Evolutionary conservation across 2,888 invertebrate genomes (phyloP).

Genomic region (Cerceris rybyensis): DNA sequence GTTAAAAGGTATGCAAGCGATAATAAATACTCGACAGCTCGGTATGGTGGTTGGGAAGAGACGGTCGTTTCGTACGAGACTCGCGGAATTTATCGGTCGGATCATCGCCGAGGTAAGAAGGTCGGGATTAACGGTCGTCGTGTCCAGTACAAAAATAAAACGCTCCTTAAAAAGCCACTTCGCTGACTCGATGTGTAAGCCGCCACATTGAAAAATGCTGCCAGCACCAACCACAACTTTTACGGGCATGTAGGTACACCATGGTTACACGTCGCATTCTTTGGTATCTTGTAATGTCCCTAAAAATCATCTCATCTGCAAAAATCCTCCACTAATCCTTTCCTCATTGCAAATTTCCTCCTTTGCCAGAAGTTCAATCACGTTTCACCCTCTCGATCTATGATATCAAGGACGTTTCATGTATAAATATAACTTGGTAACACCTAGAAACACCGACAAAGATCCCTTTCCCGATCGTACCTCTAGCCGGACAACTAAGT

Average conservation of each 20-base stretch:
- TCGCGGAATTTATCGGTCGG: conserved; percentile 66
- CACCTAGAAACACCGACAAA: neutral
- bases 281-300: conserved; percentile 21
- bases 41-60: conserved; percentile 43
- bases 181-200: conserved; percentile 48
- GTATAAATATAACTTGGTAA: conserved; percentile 15
- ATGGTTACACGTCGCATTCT: conserved; percentile 2
- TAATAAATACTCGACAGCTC: conserved; percentile 63
- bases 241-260: conserved; percentile 40
- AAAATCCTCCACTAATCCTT: neutral
- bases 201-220: conserved; percentile 57
- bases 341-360: neutral
- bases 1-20: conserved; percentile 51
- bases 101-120: conserved; percentile 67
- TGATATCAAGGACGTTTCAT: conserved; percentile 5
- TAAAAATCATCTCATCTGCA: conserved; percentile 27
- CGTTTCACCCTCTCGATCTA: neutral
- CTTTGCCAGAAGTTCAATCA: neutral
- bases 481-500: conserved; percentile 18
- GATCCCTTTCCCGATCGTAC: conserved; percentile 26
- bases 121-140: conserved; percentile 70
- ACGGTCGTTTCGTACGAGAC: conserved; percentile 50
- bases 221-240: conserved; percentile 48
- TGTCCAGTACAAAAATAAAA: conserved; percentile 67
- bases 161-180: conserved; percentile 67